A percentile compares a stretch with the other conserved stretches of the same genome.
Evolutionary conservation across 2,888 invertebrate species (phyloP).

Genomic region (Idaea dimidiata): DNA sequence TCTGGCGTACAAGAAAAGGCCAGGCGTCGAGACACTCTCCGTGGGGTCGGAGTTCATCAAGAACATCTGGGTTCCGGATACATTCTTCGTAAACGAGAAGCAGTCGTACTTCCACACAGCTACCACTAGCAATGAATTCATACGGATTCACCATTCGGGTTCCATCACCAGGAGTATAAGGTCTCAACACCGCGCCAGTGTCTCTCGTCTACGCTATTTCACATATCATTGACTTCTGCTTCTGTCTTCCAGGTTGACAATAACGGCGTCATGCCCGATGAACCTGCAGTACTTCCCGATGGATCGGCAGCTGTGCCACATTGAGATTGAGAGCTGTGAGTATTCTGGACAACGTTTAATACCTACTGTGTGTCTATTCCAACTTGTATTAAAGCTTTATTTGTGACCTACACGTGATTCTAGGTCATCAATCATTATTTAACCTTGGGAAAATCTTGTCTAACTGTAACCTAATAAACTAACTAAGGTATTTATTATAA

Average conservation of each 20-base stretch:
- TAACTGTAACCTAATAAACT: conserved; percentile 9
- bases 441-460: not conserved
- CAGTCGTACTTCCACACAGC: conserved; percentile 99
- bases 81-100: conserved; percentile 99
- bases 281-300: conserved; percentile 96
- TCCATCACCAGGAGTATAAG: conserved; percentile 95
- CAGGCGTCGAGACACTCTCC: conserved; percentile 91
- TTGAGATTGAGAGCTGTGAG: conserved; percentile 98
- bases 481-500: conserved; percentile 4
- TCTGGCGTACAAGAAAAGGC: conserved; percentile 91
- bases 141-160: conserved; percentile 94
- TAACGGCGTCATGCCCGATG: conserved; percentile 96
- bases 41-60: conserved; percentile 96
- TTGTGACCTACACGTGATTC: not conserved
- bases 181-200: conserved; percentile 57
- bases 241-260: conserved; percentile 86
- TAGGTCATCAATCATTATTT: conserved; percentile 10
- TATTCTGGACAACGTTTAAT: conserved; percentile 55
- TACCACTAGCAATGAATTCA: conserved; percentile 98
- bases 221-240: not conserved
- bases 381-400: conserved; percentile 16
- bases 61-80: conserved; percentile 99
- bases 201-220: not conserved
- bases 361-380: conserved; percentile 25
- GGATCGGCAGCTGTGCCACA: conserved; percentile 95